Evolutionary conservation across 2,797 vertebrate species (phyloP).

Genomic region (Toxotes lorentzi): DNA sequence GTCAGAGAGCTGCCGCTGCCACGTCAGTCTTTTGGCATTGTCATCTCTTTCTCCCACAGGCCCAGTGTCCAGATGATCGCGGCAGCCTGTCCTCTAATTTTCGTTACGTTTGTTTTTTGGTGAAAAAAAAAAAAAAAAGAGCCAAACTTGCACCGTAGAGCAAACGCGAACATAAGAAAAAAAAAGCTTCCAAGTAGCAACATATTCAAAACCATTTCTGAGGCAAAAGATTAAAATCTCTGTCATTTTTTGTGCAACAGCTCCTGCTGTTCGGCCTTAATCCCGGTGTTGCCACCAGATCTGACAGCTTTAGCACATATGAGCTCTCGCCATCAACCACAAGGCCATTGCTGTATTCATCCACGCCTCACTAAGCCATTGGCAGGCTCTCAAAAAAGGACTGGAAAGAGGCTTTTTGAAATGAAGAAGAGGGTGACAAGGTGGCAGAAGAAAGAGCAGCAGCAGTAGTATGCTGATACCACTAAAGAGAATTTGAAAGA

Average conservation of each 20-base stretch:
- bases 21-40: conserved; percentile 49
- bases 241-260: background rate
- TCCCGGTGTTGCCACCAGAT: conserved; percentile 11
- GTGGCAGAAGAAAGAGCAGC: conserved; percentile 54
- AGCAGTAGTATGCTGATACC: conserved; percentile 12
- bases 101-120: background rate
- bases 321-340: conserved; percentile 25
- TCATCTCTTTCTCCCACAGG: conserved; percentile 44
- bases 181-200: background rate
- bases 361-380: conserved; percentile 29
- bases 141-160: background rate
- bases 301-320: conserved; percentile 7
- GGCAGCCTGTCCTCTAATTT: conserved; percentile 44
- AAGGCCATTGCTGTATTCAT: conserved; percentile 53
- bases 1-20: conserved; percentile 36
- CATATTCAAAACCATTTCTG: conserved; percentile 6
- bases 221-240: background rate
- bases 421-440: conserved; percentile 7
- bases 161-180: background rate
- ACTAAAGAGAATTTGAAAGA: conserved; percentile 26
- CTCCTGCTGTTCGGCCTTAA: conserved; percentile 15
- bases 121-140: background rate
- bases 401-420: conserved; percentile 43
- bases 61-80: conserved; percentile 43
- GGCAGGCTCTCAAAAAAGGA: conserved; percentile 32